Conservation (phyloP, 1,140 invertebrate genomes). For the Triops longicaudatus region DNA sequence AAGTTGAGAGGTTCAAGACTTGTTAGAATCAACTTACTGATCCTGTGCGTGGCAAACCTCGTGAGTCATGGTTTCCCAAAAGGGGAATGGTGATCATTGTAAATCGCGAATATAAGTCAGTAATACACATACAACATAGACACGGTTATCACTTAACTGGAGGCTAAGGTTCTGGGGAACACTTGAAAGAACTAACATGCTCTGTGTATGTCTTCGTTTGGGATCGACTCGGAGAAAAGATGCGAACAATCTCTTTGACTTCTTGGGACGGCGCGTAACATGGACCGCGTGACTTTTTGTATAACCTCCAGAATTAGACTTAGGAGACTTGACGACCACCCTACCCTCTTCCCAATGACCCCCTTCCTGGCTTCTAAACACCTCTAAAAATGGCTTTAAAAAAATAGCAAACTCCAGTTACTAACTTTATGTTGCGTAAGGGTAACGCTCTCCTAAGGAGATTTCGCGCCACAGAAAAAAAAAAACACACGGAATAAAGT, state of each 20-base stretch:
- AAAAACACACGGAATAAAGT: too few relatives aligned
- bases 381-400: too few relatives aligned
- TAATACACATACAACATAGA: neutral
- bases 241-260: neutral
- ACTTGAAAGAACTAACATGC: neutral
- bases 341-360: neutral
- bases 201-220: neutral
- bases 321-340: neutral
- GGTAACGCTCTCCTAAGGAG: too few relatives aligned
- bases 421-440: too few relatives aligned
- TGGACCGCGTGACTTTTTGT: neutral
- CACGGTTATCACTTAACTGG: neutral
- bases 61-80: slow-evolving; percentile 2
- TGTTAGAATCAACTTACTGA: slow-evolving; percentile 1
- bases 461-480: too few relatives aligned
- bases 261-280: neutral
- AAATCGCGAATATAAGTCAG: neutral
- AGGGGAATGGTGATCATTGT: slow-evolving; percentile 7
- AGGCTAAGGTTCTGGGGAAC: neutral
- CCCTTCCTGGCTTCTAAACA: neutral
- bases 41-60: neutral
- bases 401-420: too few relatives aligned
- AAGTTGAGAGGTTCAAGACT: neutral
- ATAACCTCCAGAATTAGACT: slow-evolving; percentile 7
- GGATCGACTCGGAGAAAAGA: neutral